Evolutionary conservation across 2,113 vertebrate species (phyloP).

Genomic region (Calonectris borealis): DNA sequence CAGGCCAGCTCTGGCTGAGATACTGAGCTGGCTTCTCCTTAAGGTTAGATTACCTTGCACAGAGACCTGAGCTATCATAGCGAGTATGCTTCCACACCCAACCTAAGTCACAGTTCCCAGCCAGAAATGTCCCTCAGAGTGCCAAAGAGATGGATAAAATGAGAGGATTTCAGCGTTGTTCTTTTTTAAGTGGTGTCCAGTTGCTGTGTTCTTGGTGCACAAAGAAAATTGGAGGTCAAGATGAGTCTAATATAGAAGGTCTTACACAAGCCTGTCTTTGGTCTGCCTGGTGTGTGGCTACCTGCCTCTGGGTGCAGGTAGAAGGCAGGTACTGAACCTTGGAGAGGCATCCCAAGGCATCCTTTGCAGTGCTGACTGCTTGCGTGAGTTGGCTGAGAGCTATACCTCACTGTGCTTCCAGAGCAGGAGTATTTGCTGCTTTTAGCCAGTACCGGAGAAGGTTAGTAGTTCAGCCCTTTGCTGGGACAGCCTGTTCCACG

Average conservation of each 20-base stretch:
- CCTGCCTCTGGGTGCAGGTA: background rate
- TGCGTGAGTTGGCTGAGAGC: background rate
- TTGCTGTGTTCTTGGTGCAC: background rate
- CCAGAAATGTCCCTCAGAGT: background rate
- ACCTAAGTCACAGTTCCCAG: background rate
- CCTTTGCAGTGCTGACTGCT: background rate
- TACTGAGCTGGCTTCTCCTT: background rate
- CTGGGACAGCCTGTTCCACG: background rate
- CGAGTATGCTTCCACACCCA: background rate
- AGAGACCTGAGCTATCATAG: background rate
- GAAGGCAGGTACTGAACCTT: background rate
- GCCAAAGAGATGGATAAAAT: background rate
- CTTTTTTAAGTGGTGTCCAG: background rate
- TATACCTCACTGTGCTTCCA: background rate
- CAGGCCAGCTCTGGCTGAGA: background rate
- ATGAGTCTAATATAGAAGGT: background rate
- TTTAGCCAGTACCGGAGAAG: background rate
- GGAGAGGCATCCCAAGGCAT: background rate
- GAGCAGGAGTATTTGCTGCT: background rate
- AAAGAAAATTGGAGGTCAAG: background rate
- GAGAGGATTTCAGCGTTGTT: background rate
- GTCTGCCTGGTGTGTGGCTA: background rate
- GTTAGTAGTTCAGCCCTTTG: background rate
- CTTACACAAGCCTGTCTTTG: background rate
- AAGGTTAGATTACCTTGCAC: background rate